A percentile compares a stretch with the other conserved stretches of the same genome.
phyloP scores from a whole-genome alignment of 92 coral and sea anemone species.

The Palythoa grandiflora region DNA sequence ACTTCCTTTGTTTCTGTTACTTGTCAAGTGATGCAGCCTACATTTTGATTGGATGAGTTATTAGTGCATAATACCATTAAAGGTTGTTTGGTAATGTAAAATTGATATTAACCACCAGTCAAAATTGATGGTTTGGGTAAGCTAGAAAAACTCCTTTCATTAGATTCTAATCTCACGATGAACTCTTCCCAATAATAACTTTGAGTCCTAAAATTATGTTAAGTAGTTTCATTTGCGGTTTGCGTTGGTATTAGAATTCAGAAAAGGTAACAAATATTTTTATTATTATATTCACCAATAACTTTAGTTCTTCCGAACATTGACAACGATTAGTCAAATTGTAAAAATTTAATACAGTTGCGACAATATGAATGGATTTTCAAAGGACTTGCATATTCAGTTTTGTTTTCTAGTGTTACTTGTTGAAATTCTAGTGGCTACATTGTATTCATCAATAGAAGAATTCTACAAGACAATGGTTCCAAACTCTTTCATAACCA shows the following conservation, averaged over 20 bases:
- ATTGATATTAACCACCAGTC: slow-evolving; percentile 18
- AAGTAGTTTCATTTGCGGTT: neutral
- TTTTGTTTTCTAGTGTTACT: neutral
- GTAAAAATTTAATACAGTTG: neutral
- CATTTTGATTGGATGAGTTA: slow-evolving; percentile 23
- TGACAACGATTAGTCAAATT: neutral
- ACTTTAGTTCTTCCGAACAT: neutral
- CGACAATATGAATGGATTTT: neutral
- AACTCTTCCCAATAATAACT: neutral
- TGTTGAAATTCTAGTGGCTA: neutral
- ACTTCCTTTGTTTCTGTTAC: neutral
- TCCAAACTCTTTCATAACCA: too few species aligned
- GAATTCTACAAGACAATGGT: too few species aligned
- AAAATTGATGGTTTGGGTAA: neutral
- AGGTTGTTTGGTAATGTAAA: neutral
- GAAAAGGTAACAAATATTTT: slow-evolving; percentile 7
- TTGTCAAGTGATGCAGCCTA: slow-evolving; percentile 12
- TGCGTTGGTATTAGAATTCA: neutral
- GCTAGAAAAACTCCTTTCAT: neutral
- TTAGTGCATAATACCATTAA: neutral
- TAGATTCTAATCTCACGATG: neutral
- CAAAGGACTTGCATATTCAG: too few species aligned
- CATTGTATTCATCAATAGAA: too few species aligned
- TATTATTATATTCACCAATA: neutral
- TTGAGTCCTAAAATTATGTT: neutral